Percentiles rank a stretch among this genome's conserved stretches.
Conservation (phyloP, 2,888 invertebrate species). For the Merodon equestris region DNA sequence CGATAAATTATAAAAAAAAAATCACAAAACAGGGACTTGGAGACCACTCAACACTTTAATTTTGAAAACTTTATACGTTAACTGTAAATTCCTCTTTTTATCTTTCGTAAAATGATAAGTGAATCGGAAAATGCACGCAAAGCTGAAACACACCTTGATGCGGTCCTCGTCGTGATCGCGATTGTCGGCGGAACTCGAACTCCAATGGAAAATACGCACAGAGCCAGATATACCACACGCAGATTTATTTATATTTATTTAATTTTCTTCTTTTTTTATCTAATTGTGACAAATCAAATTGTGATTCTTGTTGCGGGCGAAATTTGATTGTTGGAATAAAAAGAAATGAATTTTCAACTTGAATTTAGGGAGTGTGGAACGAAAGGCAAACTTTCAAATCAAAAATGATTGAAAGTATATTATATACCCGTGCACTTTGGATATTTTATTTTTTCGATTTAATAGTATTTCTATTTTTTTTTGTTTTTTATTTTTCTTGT, state of each 20-base stretch:
- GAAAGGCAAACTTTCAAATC: too few relatives aligned
- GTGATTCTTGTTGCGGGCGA: background rate
- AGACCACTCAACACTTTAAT: constrained; percentile 4
- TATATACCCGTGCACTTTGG: too few relatives aligned
- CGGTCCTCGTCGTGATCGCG: background rate
- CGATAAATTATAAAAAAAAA: constrained; percentile 6
- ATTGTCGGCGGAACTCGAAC: constrained; percentile 16
- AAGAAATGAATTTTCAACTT: background rate
- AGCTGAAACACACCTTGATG: constrained; percentile 19
- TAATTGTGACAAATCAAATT: background rate
- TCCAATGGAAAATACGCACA: constrained; percentile 8
- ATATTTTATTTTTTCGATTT: too few relatives aligned
- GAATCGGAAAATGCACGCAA: constrained; percentile 42
- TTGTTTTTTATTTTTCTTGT: constrained; percentile 21
- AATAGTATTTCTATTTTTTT: constrained; percentile 14
- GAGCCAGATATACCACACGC: constrained; percentile 35
- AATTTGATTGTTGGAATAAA: background rate
- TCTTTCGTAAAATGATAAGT: constrained; percentile 12
- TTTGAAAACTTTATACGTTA: constrained; percentile 39
- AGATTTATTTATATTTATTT: background rate
- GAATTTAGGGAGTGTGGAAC: too few relatives aligned
- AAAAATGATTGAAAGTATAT: too few relatives aligned
- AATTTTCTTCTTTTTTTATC: too few relatives aligned
- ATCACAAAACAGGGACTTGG: background rate
- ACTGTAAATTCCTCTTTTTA: constrained; percentile 10